These are phyloP conservation scores for Astreopora myriophthalma DNA, from an alignment of 64 coral and sea anemone species.

Conservation along the genomic window DNA sequence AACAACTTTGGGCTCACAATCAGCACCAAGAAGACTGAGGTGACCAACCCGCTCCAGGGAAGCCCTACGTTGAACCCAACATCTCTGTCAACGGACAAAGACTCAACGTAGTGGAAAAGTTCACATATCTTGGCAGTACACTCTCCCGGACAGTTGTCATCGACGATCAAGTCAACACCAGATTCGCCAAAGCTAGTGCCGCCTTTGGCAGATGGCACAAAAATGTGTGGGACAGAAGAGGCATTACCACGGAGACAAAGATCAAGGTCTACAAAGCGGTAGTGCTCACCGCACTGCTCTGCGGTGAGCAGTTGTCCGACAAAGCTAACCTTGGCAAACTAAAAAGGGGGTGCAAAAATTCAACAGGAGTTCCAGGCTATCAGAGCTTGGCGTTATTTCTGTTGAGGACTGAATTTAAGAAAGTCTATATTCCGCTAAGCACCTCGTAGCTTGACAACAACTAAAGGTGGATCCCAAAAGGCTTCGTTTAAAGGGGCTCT, in stretches of 20 bases:
- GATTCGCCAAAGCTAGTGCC: neutral
- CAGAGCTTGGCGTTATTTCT: too few relatives aligned
- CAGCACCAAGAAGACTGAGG: neutral
- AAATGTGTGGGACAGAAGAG: neutral
- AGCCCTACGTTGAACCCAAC: neutral
- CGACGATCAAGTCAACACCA: neutral
- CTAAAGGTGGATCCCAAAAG: too few relatives aligned
- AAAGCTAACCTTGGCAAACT: too few relatives aligned
- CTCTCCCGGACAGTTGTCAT: neutral
- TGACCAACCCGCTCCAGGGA: neutral
- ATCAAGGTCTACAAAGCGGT: neutral
- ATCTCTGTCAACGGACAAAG: neutral
- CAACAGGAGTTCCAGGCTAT: too few relatives aligned
- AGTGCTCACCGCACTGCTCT: neutral
- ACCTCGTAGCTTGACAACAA: too few relatives aligned
- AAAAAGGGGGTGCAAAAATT: too few relatives aligned
- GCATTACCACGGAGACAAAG: neutral
- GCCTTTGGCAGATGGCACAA: neutral
- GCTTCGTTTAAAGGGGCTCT: too few relatives aligned
- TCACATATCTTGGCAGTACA: neutral
- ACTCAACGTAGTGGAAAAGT: neutral
- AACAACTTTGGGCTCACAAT: neutral
- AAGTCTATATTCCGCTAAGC: too few relatives aligned
- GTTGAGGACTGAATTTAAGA: too few relatives aligned
- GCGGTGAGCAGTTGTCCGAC: neutral